A percentile compares a stretch with the other conserved stretches of the same genome.
phyloP scores from a whole-genome alignment of 2,888 invertebrate genomes.

The Pyrrhia umbra region DNA sequence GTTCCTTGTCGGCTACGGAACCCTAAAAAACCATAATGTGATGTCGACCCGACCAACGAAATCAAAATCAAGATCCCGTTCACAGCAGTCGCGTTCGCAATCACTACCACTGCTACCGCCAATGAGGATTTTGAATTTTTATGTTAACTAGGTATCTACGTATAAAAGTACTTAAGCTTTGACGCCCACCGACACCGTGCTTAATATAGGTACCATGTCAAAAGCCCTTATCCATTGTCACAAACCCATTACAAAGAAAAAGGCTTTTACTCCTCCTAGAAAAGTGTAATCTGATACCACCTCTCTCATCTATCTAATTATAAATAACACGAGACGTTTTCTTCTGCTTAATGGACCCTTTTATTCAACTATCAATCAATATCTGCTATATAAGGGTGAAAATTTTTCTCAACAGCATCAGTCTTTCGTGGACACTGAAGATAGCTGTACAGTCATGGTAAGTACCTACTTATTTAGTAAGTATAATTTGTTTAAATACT shows the following conservation, averaged over 20 bases:
- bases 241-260: conserved; percentile 39
- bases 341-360: conserved; percentile 80
- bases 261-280: conserved; percentile 43
- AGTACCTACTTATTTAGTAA: conserved; percentile 48
- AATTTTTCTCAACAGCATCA: conserved; percentile 60
- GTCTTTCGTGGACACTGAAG: conserved; percentile 59
- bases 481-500: too few relatives aligned
- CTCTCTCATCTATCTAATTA: conserved; percentile 53
- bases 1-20: too few relatives aligned
- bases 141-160: too few relatives aligned
- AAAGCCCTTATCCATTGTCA: conserved; percentile 26
- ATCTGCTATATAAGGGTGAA: conserved; percentile 77
- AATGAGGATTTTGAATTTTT: too few relatives aligned
- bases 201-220: conserved; percentile 15
- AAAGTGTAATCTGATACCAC: conserved; percentile 50
- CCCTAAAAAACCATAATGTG: too few relatives aligned
- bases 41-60: too few relatives aligned
- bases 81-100: too few relatives aligned
- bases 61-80: too few relatives aligned
- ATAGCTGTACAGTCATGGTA: conserved; percentile 74
- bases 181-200: not conserved
- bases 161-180: not conserved
- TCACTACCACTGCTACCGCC: too few relatives aligned
- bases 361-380: conserved; percentile 78
- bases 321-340: conserved; percentile 62